Evolutionary conservation across 2,888 invertebrate genomes (phyloP), one percentile per base, ranked within the genome.

Genomic region (Koerneria pararmatus): DNA sequence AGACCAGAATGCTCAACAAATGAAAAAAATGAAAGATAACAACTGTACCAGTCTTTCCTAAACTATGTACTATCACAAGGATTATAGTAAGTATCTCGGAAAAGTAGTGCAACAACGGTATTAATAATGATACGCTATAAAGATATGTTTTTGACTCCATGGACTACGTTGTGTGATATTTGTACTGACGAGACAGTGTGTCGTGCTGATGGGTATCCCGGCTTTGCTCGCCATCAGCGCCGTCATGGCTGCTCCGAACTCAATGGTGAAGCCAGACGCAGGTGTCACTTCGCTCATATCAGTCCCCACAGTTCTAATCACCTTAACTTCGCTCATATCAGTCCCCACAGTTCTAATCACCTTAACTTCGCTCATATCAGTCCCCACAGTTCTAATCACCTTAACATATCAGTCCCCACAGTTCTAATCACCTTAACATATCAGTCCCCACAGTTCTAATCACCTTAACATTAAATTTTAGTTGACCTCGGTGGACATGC

Each of bases 261-360:
- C 94, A 83, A 95, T 93, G 53, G 92, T 91, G 84, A 95, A 94
- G 51, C 94, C 94, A 73, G 92, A 93, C 72, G 93, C 92, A n/a
- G 95, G 93, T 37, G 95, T 95, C 73, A 97, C 93, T 85, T 90
- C 91, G 51, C 95, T 93, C 74, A 98, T 89, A 86, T 95, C 94
- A 84, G 93, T 91, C 37, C 97, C 97, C 77, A 98, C 90, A 0
- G 97, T 97, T 85, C 91, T 90, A 80, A 98, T 98, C 69, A 97
- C 97, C 24, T 56, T 56, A 15, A 97, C 93, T 85, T 90, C 91
- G 51, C 95, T 93, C 74, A 98, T 89, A 86, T 95, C 94, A 84
- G 93, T 91, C 37, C 97, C 97, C 77, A 98, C 90, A 0, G 97
- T 97, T 85, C 91, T 90, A 80, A 98, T 98, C 69, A 97, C 97